Evolutionary conservation across 2,113 vertebrate genomes (phyloP).

Genomic region (Pterocles burchelli): DNA sequence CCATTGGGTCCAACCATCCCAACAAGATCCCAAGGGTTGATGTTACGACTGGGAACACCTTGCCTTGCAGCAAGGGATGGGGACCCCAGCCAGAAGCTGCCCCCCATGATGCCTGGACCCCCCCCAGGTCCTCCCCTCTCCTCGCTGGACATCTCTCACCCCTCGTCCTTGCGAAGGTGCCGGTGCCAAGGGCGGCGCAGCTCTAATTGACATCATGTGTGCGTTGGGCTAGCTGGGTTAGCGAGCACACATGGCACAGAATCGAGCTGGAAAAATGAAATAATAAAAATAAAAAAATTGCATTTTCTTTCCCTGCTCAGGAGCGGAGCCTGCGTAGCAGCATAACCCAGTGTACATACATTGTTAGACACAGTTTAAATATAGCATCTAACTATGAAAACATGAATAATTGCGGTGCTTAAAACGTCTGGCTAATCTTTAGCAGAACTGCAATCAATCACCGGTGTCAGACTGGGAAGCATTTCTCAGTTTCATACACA

Average conservation of each 20-base stretch:
- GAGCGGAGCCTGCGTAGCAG: background rate
- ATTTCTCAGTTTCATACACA: slow-evolving; percentile 74
- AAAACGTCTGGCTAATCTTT: slow-evolving; percentile 79
- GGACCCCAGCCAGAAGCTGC: background rate
- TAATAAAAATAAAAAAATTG: background rate
- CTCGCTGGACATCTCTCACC: background rate
- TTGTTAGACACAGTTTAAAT: slow-evolving; percentile 49
- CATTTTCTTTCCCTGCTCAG: background rate
- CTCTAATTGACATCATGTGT: slow-evolving; percentile 26
- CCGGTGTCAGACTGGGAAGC: slow-evolving; percentile 68
- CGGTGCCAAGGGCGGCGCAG: background rate
- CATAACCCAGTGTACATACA: background rate
- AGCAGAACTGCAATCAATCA: slow-evolving; percentile 80
- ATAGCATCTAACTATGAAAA: slow-evolving; percentile 20
- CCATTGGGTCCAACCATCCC: fast-evolving
- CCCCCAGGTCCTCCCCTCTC: background rate
- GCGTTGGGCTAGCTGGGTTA: fast-evolving
- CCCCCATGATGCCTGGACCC: background rate
- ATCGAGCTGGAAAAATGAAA: background rate
- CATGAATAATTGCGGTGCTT: slow-evolving; percentile 65
- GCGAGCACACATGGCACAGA: background rate
- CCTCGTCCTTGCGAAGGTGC: fast-evolving
- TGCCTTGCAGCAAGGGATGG: fast-evolving
- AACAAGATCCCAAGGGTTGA: fast-evolving
- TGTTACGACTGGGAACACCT: background rate